Evolutionary conservation across 1,140 invertebrate species (phyloP).

Genomic region (Chironomus striatipennis): DNA sequence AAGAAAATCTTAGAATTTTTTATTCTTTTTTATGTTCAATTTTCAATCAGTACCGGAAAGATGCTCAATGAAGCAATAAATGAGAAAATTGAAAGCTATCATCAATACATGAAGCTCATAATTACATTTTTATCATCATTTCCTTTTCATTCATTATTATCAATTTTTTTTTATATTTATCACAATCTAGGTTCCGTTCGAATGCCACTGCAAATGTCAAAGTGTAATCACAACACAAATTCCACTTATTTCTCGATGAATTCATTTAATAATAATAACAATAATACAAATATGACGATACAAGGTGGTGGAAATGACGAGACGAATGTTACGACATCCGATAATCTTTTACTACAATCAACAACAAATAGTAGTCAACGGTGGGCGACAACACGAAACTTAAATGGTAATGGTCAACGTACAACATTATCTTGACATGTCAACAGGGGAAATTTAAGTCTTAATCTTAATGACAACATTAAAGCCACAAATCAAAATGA

Average conservation of each 20-base stretch:
- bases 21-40: neutral
- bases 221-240: constrained; percentile 11
- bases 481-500: constrained; percentile 8
- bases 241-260: constrained; percentile 15
- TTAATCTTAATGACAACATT: neutral
- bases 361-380: neutral
- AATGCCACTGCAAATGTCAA: constrained; percentile 2
- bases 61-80: constrained; percentile 1
- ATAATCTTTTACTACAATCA: constrained; percentile 12
- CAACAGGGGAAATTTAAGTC: constrained; percentile 9
- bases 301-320: neutral
- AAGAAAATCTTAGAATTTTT: neutral
- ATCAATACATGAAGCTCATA: neutral
- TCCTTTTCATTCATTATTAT: no score
- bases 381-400: neutral
- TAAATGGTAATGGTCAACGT: constrained; percentile 3
- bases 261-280: constrained; percentile 16
- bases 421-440: constrained; percentile 3
- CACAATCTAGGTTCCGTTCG: neutral
- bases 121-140: neutral
- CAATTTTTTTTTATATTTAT: neutral
- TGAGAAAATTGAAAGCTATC: neutral
- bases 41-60: neutral
- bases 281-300: neutral
- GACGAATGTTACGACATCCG: neutral